phyloP scores from a whole-genome alignment of 2,113 vertebrate genomes.

The Murina feae region DNA sequence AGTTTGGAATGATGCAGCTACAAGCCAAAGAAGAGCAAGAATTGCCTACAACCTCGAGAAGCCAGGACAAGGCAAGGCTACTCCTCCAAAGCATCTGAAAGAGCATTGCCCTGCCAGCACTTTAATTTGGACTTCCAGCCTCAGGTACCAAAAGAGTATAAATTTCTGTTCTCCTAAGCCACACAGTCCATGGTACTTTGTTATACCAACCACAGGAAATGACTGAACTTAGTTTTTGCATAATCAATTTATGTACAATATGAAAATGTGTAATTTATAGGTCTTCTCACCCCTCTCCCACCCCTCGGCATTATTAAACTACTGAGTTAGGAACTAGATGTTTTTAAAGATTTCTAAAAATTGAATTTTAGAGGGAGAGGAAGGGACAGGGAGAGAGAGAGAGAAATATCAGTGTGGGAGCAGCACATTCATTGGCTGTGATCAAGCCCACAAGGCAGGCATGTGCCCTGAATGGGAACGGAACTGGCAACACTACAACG shows the following conservation, averaged over 20 bases:
- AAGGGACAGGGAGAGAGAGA: background rate
- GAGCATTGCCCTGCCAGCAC: fast-evolving
- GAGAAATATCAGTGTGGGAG: background rate
- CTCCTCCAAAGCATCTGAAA: background rate
- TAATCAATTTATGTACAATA: background rate
- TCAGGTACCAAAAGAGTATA: background rate
- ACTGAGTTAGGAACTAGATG: background rate
- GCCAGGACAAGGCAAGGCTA: background rate
- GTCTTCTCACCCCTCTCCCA: background rate
- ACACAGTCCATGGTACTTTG: background rate
- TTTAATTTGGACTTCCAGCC: background rate
- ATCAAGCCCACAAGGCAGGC: too few relatives aligned
- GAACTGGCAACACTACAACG: background rate
- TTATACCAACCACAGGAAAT: background rate
- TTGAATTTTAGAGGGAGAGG: background rate
- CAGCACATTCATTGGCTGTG: background rate
- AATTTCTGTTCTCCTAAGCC: background rate
- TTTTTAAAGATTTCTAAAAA: background rate
- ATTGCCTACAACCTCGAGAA: background rate
- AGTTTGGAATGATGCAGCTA: background rate
- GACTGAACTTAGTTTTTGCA: background rate
- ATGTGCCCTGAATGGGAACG: background rate
- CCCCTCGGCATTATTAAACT: background rate
- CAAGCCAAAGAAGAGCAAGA: background rate
- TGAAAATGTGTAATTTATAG: background rate